phyloP scores from a whole-genome alignment of 2,113 vertebrate species.

The Danionella cerebrum region DNA sequence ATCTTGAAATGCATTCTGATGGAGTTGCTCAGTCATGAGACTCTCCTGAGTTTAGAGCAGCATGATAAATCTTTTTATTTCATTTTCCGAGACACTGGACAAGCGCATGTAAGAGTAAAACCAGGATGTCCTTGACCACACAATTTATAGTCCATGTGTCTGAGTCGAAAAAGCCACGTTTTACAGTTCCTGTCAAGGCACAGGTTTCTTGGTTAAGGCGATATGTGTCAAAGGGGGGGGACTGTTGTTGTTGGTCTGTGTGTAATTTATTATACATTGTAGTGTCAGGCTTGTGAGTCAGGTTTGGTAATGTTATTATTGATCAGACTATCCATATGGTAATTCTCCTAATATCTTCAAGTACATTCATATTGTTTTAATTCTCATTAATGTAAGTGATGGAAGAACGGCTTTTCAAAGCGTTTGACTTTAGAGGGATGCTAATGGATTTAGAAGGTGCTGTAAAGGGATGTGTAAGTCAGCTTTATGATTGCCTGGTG shows the following conservation, averaged over 20 bases:
- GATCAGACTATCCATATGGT: constrained; percentile 50
- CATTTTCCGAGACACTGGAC: constrained; percentile 67
- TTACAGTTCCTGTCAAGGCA: constrained; percentile 14
- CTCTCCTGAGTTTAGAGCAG: constrained; percentile 43
- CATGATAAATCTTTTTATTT: constrained; percentile 70
- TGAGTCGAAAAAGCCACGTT: constrained; percentile 23
- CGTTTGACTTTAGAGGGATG: constrained; percentile 34
- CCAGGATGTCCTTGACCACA: constrained; percentile 57
- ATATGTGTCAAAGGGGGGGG: background rate
- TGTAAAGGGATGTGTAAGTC: constrained; percentile 48
- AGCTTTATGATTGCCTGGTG: constrained; percentile 71
- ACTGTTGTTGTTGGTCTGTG: constrained; percentile 45
- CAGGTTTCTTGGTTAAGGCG: constrained; percentile 26
- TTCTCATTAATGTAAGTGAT: constrained; percentile 55
- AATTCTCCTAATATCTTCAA: constrained; percentile 31
- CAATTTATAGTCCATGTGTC: constrained; percentile 58
- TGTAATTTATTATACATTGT: constrained; percentile 53
- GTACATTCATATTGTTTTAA: constrained; percentile 49
- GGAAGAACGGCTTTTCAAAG: constrained; percentile 35
- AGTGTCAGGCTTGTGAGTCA: constrained; percentile 27
- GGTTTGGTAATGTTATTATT: constrained; percentile 45
- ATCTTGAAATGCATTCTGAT: constrained; percentile 42
- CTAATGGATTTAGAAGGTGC: constrained; percentile 42
- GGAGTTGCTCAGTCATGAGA: constrained; percentile 39
- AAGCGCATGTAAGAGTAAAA: constrained; percentile 66